These are phyloP conservation scores for Eucriotettix oculatus DNA, from an alignment of 2,888 invertebrate genomes.

Conservation along the genomic window DNA sequence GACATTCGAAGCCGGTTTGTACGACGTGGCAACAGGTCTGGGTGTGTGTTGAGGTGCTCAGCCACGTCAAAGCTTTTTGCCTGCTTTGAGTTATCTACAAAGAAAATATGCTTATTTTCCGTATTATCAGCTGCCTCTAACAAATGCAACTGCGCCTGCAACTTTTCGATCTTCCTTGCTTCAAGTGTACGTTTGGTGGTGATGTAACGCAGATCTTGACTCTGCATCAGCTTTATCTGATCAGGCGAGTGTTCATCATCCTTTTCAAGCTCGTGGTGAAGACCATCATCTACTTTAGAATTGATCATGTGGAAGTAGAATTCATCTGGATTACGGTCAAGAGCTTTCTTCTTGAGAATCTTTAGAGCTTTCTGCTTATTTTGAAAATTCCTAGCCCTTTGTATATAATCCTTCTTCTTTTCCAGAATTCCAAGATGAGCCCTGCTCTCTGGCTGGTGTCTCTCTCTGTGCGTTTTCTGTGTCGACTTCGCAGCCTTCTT, in stretches of 20 bases:
- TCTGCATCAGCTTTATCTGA: constrained; percentile 76
- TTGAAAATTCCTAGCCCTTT: constrained; percentile 61
- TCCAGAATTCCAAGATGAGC: constrained; percentile 67
- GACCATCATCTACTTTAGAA: constrained; percentile 45
- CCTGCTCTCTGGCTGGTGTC: constrained; percentile 66
- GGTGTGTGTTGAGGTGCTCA: constrained; percentile 57
- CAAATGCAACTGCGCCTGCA: constrained; percentile 67
- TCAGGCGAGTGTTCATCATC: constrained; percentile 61
- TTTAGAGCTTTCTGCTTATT: constrained; percentile 70
- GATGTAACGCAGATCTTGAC: constrained; percentile 83
- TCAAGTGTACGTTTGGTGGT: constrained; percentile 73
- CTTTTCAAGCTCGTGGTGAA: constrained; percentile 46
- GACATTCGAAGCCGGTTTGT: constrained; percentile 22
- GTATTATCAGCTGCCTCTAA: constrained; percentile 52
- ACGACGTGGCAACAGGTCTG: constrained; percentile 45
- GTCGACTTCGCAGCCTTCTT: constrained; percentile 73
- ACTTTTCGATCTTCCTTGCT: constrained; percentile 52
- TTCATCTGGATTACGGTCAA: constrained; percentile 94
- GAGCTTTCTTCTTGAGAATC: constrained; percentile 61
- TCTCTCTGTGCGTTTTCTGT: constrained; percentile 68
- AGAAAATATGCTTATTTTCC: constrained; percentile 64
- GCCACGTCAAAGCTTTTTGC: constrained; percentile 47
- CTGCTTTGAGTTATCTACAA: constrained; percentile 48
- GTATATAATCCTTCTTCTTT: constrained; percentile 76
- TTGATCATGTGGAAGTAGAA: constrained; percentile 97